Conservation (phyloP, 1,140 invertebrate species). For the Monochamus saltuarius region DNA sequence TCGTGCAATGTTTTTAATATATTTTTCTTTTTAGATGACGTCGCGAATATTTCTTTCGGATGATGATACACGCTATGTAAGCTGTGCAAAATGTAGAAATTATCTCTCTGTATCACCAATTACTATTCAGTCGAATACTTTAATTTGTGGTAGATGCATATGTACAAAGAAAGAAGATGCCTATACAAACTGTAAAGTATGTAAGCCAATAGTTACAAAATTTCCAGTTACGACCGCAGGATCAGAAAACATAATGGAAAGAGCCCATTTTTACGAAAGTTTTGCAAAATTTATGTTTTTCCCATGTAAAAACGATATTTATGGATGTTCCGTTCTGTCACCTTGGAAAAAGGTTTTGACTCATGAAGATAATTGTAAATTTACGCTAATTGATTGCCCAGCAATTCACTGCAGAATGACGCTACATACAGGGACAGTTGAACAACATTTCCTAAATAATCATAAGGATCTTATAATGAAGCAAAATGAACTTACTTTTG, state of each 20-base stretch:
- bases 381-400: neutral
- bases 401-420: neutral
- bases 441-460: neutral
- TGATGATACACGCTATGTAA: neutral
- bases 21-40: too few relatives aligned
- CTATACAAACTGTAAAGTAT: too few relatives aligned
- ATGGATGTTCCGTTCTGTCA: neutral
- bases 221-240: too few relatives aligned
- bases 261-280: slow-evolving; percentile 2
- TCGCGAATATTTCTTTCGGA: too few relatives aligned
- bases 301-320: slow-evolving; percentile 5
- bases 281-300: slow-evolving; percentile 5
- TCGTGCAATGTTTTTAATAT: too few relatives aligned
- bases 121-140: neutral
- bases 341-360: neutral
- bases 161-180: too few relatives aligned
- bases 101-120: slow-evolving; percentile 10
- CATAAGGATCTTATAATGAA: neutral
- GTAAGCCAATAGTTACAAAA: too few relatives aligned
- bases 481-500: neutral
- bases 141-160: slow-evolving; percentile 2
- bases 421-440: neutral
- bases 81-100: neutral
- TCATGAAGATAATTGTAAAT: slow-evolving; percentile 7
- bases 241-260: too few relatives aligned